A percentile compares a stretch with the other conserved stretches of the same genome.
phyloP scores from a whole-genome alignment of 1,140 invertebrate species.

The Copidosoma floridanum region DNA sequence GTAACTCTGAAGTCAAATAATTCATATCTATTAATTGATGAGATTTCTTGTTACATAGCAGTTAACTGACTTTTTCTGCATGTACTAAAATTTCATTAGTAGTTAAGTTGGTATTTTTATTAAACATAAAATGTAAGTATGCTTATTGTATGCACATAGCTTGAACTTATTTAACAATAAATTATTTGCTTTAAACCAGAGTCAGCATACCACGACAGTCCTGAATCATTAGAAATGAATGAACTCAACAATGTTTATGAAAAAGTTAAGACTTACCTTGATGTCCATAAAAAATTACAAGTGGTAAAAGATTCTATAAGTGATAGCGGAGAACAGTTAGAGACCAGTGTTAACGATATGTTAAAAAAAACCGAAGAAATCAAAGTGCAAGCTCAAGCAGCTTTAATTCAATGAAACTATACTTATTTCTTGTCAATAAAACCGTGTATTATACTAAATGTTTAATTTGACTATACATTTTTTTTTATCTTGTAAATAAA shows the following conservation, averaged over 20 bases:
- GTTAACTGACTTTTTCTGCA: too few relatives aligned
- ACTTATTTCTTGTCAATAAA: neutral
- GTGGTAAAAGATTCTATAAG: constrained; percentile 35
- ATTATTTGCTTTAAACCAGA: constrained; percentile 21
- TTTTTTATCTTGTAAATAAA: neutral
- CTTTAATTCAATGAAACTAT: constrained; percentile 33
- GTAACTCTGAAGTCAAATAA: too few relatives aligned
- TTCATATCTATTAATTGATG: too few relatives aligned
- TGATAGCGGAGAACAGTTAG: constrained; percentile 33
- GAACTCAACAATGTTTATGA: constrained; percentile 40
- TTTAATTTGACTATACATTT: too few relatives aligned
- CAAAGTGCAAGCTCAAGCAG: constrained; percentile 45
- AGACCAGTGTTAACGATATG: constrained; percentile 38
- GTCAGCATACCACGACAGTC: constrained; percentile 27
- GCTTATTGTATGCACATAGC: too few relatives aligned
- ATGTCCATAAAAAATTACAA: constrained; percentile 40
- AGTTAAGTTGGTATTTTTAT: too few relatives aligned
- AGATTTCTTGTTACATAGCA: too few relatives aligned
- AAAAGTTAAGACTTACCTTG: constrained; percentile 42
- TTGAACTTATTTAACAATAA: too few relatives aligned
- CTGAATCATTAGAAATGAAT: constrained; percentile 27
- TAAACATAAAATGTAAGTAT: too few relatives aligned
- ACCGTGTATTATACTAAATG: too few relatives aligned
- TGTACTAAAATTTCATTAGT: too few relatives aligned
- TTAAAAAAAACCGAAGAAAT: constrained; percentile 45